These are phyloP conservation scores for Dryas iulia DNA, from an alignment of 1,140 invertebrate species.

Conservation along the genomic window DNA sequence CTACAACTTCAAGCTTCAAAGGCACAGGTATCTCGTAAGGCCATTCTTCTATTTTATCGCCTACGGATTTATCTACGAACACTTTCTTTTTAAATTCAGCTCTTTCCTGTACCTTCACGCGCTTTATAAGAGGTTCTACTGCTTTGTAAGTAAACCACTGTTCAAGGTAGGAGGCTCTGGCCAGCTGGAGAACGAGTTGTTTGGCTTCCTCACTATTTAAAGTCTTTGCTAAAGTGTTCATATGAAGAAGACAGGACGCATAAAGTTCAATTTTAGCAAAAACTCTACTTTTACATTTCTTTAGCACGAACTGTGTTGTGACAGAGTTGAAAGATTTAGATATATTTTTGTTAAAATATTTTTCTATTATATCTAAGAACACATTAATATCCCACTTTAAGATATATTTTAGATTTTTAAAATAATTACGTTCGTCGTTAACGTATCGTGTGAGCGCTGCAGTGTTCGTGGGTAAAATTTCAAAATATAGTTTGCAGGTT, in stretches of 20 bases:
- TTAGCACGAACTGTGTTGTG: slow-evolving; percentile 44
- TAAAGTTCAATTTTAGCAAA: slow-evolving; percentile 49
- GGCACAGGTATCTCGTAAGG: slow-evolving; percentile 36
- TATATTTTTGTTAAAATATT: slow-evolving; percentile 39
- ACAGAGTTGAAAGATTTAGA: slow-evolving; percentile 33
- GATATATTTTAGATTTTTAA: slow-evolving; percentile 42
- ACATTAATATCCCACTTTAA: slow-evolving; percentile 45
- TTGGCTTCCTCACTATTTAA: slow-evolving; percentile 44
- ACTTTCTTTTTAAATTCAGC: slow-evolving; percentile 43
- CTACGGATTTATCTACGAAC: slow-evolving; percentile 48
- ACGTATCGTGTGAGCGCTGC: slow-evolving; percentile 34
- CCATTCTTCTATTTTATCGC: slow-evolving; percentile 40
- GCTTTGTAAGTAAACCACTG: slow-evolving; percentile 46
- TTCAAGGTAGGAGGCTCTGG: slow-evolving; percentile 45
- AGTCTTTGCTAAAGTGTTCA: slow-evolving; percentile 37
- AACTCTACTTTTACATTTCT: slow-evolving; percentile 43
- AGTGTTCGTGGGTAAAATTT: slow-evolving; percentile 37
- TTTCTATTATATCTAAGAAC: slow-evolving; percentile 53
- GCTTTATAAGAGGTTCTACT: slow-evolving; percentile 53
- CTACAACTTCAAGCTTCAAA: neutral
- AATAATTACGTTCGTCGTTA: slow-evolving; percentile 37
- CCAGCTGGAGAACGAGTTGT: slow-evolving; percentile 42
- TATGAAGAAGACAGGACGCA: slow-evolving; percentile 42
- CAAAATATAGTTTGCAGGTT: slow-evolving; percentile 43
- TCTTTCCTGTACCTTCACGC: slow-evolving; percentile 43